Conservation (phyloP, 1,140 invertebrate genomes). For the Drosophila orena region DNA sequence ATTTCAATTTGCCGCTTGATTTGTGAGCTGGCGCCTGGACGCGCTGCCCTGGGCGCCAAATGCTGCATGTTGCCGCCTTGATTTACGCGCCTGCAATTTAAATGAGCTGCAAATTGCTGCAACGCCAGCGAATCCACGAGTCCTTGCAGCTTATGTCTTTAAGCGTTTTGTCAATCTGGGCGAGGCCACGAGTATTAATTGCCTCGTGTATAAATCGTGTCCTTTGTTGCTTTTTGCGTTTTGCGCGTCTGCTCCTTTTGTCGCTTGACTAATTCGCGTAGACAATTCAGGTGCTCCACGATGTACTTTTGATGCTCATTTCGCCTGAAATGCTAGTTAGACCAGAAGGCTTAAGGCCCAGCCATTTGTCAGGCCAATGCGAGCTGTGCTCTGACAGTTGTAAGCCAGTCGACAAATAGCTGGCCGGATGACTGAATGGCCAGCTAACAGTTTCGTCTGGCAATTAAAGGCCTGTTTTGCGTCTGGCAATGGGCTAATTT, state of each 20-base stretch:
- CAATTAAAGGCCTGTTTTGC: slow-evolving; percentile 63
- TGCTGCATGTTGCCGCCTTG: slow-evolving; percentile 50
- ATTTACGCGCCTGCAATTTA: slow-evolving; percentile 71
- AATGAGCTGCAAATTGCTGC: slow-evolving; percentile 76
- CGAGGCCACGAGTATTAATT: slow-evolving; percentile 54
- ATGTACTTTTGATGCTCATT: slow-evolving; percentile 15
- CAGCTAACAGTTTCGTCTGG: slow-evolving; percentile 30
- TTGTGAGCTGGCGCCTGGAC: slow-evolving; percentile 53
- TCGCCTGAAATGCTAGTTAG: slow-evolving; percentile 33
- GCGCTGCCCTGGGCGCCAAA: slow-evolving; percentile 39
- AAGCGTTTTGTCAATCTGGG: slow-evolving; percentile 38
- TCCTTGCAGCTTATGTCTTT: slow-evolving; percentile 40
- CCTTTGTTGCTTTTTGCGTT: slow-evolving; percentile 18
- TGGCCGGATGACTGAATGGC: slow-evolving; percentile 34
- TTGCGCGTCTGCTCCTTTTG: slow-evolving; percentile 19
- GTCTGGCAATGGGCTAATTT: slow-evolving; percentile 52
- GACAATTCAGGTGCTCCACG: slow-evolving; percentile 57
- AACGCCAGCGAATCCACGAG: background rate
- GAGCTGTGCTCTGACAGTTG: slow-evolving; percentile 23
- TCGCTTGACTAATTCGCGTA: slow-evolving; percentile 63
- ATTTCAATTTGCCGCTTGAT: slow-evolving; percentile 66
- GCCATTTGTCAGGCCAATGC: slow-evolving; percentile 41
- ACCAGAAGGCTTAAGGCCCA: slow-evolving; percentile 52
- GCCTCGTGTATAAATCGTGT: slow-evolving; percentile 57
- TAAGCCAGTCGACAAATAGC: slow-evolving; percentile 39